Percentiles rank a stretch among this genome's conserved stretches.
Evolutionary conservation across 2,888 invertebrate species (phyloP).

Genomic region (Eupithecia inturbata): DNA sequence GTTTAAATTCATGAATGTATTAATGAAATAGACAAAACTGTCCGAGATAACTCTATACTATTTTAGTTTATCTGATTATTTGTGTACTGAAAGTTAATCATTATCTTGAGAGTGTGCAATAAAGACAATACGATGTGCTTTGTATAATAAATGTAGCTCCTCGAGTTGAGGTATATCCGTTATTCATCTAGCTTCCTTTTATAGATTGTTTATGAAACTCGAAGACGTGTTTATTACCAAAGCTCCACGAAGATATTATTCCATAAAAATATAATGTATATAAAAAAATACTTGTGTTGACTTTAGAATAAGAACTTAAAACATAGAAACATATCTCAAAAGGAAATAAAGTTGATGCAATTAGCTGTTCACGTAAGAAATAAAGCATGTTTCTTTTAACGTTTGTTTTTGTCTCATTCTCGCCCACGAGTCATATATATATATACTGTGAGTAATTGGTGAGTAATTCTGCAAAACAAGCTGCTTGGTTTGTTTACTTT

Average conservation of each 20-base stretch:
- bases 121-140: conserved; percentile 77
- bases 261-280: conserved; percentile 38
- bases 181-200: conserved; percentile 16
- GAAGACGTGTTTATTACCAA: conserved; percentile 10
- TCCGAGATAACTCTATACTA: neutral
- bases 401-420: conserved; percentile 44
- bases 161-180: conserved; percentile 12
- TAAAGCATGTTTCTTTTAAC: conserved; percentile 68
- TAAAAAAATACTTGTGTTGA: conserved; percentile 40
- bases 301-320: conserved; percentile 17
- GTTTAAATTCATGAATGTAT: neutral
- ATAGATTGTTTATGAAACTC: conserved; percentile 15
- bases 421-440: neutral
- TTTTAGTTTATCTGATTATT: neutral
- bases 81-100: conserved; percentile 7
- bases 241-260: conserved; percentile 18
- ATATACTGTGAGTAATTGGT: neutral
- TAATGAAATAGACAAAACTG: neutral
- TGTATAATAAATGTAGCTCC: conserved; percentile 57
- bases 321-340: conserved; percentile 28
- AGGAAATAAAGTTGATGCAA: conserved; percentile 58
- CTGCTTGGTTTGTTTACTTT: conserved; percentile 11
- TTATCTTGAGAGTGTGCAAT: conserved; percentile 53
- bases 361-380: conserved; percentile 75
- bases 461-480: neutral